Base-by-base conservation (phyloP, 2,113 vertebrate genomes). In the Actenoides hombroni region DNA sequence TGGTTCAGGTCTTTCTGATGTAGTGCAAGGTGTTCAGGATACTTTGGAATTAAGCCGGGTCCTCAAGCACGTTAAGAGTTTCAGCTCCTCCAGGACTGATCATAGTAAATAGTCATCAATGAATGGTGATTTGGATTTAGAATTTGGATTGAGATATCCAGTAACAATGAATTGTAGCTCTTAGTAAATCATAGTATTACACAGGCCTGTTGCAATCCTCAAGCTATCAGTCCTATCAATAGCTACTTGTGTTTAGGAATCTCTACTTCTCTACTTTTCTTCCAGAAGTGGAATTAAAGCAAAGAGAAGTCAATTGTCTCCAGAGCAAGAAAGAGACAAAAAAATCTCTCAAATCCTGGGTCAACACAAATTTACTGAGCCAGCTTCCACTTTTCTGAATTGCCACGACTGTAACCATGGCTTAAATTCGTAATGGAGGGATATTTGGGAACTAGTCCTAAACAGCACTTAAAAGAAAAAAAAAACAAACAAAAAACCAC, bases 1-100 rank as follows among this genome's bases (percentile, higher is more conserved):
- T 10, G 3, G 8, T 73, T 71, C 23, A 49, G 53, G 16, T n/a
- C 33, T 2, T 0, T 1, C 46, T 10, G 25, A 61, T 7, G 16
- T 5, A 76, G 23, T 39, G 9, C 6, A 76, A 83, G 21, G 6
- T 46, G 5, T n/a, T 69, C 73, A 74, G 49, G 18, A 48, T 33
- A 65, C 13, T 83, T 69, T 81, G 33, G 12, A 64, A 68, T 76
- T 65, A 73, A 77, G 1, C 18, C 76, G 20, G 1, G 5, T 80
- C 31, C 9, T 94, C 26, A 61, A 20, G 9, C 5, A 71, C 29
- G 20, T 81, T 14, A 49, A 42, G 46, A 74, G 6, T 40, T 83
- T 81, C 73, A 54, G 28, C 7, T 87, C 13, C 51, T 84, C 7
- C 11, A 54, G 20, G 26, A 67, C 75, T 71, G 51, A 48, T 28